These are phyloP conservation scores for Sula dactylatra DNA, from an alignment of 2,113 vertebrate genomes.

Conservation along the genomic window DNA sequence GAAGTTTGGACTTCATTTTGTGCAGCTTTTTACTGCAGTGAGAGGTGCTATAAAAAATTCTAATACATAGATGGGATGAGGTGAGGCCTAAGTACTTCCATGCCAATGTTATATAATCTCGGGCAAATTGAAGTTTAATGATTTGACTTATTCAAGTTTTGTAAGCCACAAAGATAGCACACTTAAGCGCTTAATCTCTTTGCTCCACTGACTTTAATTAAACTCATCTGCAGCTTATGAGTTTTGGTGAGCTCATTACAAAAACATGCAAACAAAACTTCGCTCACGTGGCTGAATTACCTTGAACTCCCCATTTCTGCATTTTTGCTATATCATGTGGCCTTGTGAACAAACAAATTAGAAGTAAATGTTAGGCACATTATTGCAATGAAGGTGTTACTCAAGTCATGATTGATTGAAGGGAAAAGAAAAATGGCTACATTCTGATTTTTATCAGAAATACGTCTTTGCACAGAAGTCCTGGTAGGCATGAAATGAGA, in stretches of 20 bases:
- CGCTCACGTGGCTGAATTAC: background rate
- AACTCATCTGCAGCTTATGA: conserved; percentile 54
- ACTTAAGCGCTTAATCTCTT: conserved; percentile 54
- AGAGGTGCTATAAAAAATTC: background rate
- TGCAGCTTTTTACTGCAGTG: background rate
- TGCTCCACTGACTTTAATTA: conserved; percentile 72
- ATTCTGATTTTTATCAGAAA: conserved; percentile 9
- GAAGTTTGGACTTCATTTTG: background rate
- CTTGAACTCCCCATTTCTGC: background rate
- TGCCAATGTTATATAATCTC: background rate
- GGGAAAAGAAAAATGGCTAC: background rate
- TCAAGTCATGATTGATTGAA: background rate
- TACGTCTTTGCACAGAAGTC: background rate
- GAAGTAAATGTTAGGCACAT: background rate
- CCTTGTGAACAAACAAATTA: conserved; percentile 6
- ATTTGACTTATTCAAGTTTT: conserved; percentile 20
- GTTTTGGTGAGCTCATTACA: conserved; percentile 55
- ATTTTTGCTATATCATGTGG: background rate
- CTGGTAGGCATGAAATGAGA: background rate
- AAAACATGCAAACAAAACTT: background rate
- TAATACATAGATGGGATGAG: background rate
- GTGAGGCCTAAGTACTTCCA: background rate
- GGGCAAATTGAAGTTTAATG: conserved; percentile 39
- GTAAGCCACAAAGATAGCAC: conserved; percentile 35
- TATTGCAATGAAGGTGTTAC: background rate